Percentiles rank a stretch among this genome's conserved stretches.
These are phyloP conservation scores for Coptotermes formosanus DNA, from an alignment of 1,140 invertebrate genomes.

Conservation along the genomic window DNA sequence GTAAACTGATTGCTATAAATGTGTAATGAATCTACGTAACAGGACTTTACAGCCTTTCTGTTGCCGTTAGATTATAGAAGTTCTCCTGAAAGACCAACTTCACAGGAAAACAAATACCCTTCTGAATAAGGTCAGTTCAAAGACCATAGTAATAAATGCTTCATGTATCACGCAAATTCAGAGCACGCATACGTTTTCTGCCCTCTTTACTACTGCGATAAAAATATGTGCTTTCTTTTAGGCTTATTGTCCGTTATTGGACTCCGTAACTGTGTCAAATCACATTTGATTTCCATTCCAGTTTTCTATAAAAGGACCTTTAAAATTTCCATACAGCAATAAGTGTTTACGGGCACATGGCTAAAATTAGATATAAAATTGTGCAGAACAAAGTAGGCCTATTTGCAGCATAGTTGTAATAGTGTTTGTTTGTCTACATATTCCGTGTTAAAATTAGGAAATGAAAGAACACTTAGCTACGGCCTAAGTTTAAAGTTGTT, in stretches of 20 bases:
- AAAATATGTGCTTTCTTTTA: constrained; percentile 8
- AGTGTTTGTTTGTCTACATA: background rate
- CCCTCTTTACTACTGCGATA: background rate
- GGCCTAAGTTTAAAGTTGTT: too few relatives aligned
- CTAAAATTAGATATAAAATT: background rate
- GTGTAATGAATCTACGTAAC: too few relatives aligned
- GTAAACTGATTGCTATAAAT: too few relatives aligned
- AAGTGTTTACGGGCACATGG: background rate
- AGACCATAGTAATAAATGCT: background rate
- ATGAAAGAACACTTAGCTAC: too few relatives aligned
- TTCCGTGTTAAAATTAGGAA: too few relatives aligned
- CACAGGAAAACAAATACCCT: constrained; percentile 1
- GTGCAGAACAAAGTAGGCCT: background rate
- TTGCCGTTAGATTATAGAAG: background rate
- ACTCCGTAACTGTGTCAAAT: background rate
- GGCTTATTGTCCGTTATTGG: background rate
- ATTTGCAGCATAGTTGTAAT: background rate
- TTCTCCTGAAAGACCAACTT: constrained; percentile 1
- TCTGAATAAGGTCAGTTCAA: background rate
- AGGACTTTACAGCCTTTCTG: too few relatives aligned
- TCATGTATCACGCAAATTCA: constrained; percentile 2
- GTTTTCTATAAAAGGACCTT: background rate
- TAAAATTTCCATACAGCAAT: background rate
- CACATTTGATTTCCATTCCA: background rate
- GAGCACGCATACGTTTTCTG: background rate